Conservation (phyloP, 2,888 invertebrate species). For the Eremobia ochroleuca region DNA sequence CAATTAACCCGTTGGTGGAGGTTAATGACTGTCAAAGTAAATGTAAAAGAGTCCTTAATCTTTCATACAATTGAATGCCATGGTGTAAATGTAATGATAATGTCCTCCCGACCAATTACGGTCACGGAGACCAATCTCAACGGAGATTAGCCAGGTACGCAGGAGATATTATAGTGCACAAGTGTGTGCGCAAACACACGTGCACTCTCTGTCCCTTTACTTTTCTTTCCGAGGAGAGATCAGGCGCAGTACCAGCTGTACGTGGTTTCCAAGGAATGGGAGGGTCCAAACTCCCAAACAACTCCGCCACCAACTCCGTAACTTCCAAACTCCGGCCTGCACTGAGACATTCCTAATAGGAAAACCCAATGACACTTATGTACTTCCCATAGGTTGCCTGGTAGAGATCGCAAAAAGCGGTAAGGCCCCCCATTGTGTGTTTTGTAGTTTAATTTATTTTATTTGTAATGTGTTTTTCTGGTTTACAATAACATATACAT, state of each 20-base stretch:
- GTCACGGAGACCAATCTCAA: not conserved
- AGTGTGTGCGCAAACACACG: no score
- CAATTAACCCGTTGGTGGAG: not conserved
- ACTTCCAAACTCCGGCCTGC: not conserved
- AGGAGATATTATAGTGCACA: not conserved
- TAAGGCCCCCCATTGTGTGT: not conserved
- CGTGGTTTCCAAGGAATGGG: no score
- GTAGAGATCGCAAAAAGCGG: not conserved
- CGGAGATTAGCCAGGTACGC: not conserved
- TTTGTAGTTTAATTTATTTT: not conserved
- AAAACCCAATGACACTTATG: not conserved
- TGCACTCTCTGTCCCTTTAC: no score
- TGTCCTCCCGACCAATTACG: not conserved
- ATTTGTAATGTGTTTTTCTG: not conserved
- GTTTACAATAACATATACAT: not conserved
- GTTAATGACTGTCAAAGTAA: not conserved
- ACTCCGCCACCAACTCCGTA: no score
- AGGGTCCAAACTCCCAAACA: no score
- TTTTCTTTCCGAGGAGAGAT: no score
- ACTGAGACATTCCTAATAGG: not conserved
- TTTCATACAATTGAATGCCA: not conserved
- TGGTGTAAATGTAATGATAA: not conserved
- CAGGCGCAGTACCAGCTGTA: not conserved
- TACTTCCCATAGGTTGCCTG: not conserved
- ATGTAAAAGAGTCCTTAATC: not conserved